Conservation (phyloP, 1,140 invertebrate genomes). For the Cephus cinctus region DNA sequence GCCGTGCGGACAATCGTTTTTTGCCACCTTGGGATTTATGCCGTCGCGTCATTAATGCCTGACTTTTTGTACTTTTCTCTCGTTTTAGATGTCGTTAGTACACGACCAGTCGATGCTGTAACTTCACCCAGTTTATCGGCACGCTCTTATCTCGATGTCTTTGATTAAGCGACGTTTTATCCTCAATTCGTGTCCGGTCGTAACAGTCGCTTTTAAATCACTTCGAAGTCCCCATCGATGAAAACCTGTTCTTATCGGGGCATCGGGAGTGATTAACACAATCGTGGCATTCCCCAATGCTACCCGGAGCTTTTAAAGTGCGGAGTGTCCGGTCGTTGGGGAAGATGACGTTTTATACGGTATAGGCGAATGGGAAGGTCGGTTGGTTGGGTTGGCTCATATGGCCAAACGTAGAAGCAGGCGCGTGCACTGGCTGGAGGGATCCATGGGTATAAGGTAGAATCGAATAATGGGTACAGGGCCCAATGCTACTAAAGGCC, state of each 20-base stretch:
- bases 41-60: conserved; percentile 34
- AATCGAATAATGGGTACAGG: neutral
- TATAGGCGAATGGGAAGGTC: conserved; percentile 23
- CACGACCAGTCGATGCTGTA: conserved; percentile 12
- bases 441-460: conserved; percentile 16
- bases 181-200: conserved; percentile 33
- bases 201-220: too few species aligned
- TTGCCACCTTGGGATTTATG: conserved; percentile 29
- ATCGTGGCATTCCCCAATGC: too few species aligned
- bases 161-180: conserved; percentile 23
- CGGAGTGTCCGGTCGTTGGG: too few species aligned
- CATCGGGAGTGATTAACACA: too few species aligned
- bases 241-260: too few species aligned
- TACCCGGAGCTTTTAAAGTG: too few species aligned
- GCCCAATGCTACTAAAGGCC: neutral
- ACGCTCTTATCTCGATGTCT: conserved; percentile 12
- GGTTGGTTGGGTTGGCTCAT: conserved; percentile 19
- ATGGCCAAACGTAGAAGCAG: conserved; percentile 16
- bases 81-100: conserved; percentile 4
- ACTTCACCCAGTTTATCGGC: conserved; percentile 25
- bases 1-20: conserved; percentile 25
- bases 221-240: too few species aligned
- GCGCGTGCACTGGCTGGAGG: conserved; percentile 5
- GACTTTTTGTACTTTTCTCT: conserved; percentile 27
- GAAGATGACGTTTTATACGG: neutral